Evolutionary conservation across 1,140 invertebrate genomes (phyloP).

Genomic region (Hermetia illucens): DNA sequence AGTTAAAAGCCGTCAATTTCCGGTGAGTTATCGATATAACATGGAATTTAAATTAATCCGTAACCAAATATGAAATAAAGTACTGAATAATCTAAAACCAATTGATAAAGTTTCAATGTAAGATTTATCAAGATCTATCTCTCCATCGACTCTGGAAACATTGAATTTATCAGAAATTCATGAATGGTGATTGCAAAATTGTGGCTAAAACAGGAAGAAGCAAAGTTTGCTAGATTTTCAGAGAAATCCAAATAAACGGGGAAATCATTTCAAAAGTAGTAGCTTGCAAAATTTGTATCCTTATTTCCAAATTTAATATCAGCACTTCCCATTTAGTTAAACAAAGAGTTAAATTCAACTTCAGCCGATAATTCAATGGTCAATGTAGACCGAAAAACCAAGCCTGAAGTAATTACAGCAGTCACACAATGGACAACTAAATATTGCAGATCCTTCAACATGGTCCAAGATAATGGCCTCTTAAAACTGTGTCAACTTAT

Average conservation of each 20-base stretch:
- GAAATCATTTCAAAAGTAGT: constrained; percentile 1
- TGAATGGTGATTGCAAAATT: too few relatives aligned
- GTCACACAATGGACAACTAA: constrained; percentile 3
- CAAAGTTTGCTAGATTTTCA: constrained; percentile 4
- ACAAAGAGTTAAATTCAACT: background rate
- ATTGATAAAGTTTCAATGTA: too few relatives aligned
- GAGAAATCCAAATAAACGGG: background rate
- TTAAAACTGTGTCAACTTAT: constrained; percentile 2
- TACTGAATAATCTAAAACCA: too few relatives aligned
- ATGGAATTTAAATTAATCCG: too few relatives aligned
- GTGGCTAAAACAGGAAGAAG: constrained; percentile 4
- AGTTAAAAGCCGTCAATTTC: too few relatives aligned
- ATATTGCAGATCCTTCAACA: constrained; percentile 2
- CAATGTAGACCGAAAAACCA: background rate
- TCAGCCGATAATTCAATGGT: background rate
- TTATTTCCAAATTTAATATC: constrained; percentile 2
- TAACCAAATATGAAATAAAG: too few relatives aligned
- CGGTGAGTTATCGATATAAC: too few relatives aligned
- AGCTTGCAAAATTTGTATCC: constrained; percentile 1
- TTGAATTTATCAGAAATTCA: too few relatives aligned
- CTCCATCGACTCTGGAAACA: too few relatives aligned
- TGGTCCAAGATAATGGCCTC: constrained; percentile 4
- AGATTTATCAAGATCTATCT: too few relatives aligned
- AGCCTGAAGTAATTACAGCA: background rate
- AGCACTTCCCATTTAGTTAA: constrained; percentile 6